These are phyloP conservation scores for Megalops cyprinoides DNA, from an alignment of 2,797 vertebrate genomes.

Conservation along the genomic window DNA sequence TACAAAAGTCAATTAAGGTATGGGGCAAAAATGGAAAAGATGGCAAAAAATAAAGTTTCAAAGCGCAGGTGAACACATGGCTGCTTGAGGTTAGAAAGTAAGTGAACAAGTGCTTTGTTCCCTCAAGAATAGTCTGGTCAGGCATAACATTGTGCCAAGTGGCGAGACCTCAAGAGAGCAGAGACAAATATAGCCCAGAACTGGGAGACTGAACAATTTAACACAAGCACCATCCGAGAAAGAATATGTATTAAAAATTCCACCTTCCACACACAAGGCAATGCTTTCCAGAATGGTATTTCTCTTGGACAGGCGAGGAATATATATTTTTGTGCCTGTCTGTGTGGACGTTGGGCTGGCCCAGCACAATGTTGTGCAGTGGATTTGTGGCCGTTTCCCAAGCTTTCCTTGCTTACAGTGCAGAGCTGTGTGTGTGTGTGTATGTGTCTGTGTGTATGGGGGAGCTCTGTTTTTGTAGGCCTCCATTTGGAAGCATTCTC, in stretches of 20 bases:
- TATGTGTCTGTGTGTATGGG: conserved; percentile 49
- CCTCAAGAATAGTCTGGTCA: too few species aligned
- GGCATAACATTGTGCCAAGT: too few species aligned
- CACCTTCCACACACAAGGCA: neutral
- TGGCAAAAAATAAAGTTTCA: too few species aligned
- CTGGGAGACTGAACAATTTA: neutral
- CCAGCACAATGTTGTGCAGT: conserved; percentile 49
- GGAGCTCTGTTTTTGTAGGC: neutral
- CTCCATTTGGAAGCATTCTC: neutral
- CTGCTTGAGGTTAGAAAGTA: too few species aligned
- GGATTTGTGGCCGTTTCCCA: conserved; percentile 66
- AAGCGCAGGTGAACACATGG: too few species aligned
- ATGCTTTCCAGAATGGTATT: neutral
- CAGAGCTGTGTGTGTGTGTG: conserved; percentile 63
- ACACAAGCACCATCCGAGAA: conserved; percentile 1
- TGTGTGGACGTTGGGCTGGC: neutral
- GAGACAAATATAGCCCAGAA: neutral
- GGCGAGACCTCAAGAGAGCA: too few species aligned
- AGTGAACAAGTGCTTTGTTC: too few species aligned
- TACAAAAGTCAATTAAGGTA: too few species aligned
- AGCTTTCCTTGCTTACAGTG: conserved; percentile 60
- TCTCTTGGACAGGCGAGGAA: neutral
- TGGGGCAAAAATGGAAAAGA: too few species aligned
- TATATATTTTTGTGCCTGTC: neutral
- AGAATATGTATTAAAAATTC: conserved; percentile 19